Evolutionary conservation across 2,888 invertebrate species (phyloP).

Genomic region (Trisateles emortualis): DNA sequence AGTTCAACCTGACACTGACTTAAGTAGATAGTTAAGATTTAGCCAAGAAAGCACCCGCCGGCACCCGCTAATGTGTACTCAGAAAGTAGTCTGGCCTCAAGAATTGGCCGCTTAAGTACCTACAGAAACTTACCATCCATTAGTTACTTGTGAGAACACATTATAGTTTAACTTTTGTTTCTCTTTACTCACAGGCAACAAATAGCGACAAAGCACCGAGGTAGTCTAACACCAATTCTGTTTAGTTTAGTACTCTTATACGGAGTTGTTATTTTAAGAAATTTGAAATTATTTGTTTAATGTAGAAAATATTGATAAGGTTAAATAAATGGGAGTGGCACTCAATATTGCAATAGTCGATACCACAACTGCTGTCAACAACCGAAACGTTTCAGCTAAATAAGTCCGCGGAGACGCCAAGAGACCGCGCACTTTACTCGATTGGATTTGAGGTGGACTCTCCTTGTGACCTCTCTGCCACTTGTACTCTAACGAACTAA

Average conservation of each 20-base stretch:
- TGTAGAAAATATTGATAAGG: conserved; percentile 38
- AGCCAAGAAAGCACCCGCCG: conserved; percentile 70
- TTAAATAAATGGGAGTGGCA: conserved; percentile 38
- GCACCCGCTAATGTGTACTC: conserved; percentile 81
- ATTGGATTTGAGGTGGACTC: conserved; percentile 79
- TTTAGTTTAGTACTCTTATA: conserved; percentile 34
- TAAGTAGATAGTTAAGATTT: conserved; percentile 84
- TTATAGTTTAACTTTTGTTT: conserved; percentile 82
- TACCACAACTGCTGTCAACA: conserved; percentile 70
- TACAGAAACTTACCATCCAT: conserved; percentile 81
- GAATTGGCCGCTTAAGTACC: conserved; percentile 82
- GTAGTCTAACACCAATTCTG: conserved; percentile 38
- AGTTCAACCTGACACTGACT: conserved; percentile 75
- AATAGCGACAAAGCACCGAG: conserved; percentile 55
- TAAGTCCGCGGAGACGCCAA: conserved; percentile 68
- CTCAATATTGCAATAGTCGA: conserved; percentile 61
- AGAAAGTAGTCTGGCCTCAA: conserved; percentile 79
- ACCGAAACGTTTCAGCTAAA: conserved; percentile 79
- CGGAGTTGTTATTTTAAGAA: conserved; percentile 18
- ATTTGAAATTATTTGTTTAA: conserved; percentile 36
- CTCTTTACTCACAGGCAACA: conserved; percentile 64
- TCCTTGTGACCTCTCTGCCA: conserved; percentile 59
- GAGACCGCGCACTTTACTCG: conserved; percentile 77
- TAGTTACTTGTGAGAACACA: conserved; percentile 81
- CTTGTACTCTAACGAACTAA: conserved; percentile 43